phyloP scores from a whole-genome alignment of 37 sponge, comb jelly and placozoan genomes.

The Lycopodina hypogea region DNA sequence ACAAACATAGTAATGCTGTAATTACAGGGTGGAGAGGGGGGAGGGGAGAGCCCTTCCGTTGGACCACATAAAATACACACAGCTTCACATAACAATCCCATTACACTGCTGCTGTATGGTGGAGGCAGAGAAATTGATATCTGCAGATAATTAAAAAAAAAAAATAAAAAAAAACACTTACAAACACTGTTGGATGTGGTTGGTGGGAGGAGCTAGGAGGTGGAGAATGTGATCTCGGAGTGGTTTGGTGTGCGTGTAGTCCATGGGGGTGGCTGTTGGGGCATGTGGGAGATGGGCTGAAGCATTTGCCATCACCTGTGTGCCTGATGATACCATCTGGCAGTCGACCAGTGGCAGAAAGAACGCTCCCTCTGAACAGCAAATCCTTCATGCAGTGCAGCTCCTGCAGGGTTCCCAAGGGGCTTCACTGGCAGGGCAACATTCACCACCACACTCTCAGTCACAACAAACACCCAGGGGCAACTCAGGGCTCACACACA shows the following conservation, averaged over 20 bases:
- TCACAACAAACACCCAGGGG: neutral
- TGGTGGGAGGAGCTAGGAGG: slow-evolving; percentile 2
- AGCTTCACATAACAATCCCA: too few species aligned
- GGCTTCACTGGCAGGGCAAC: too few species aligned
- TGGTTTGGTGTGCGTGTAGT: neutral
- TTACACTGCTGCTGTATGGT: too few species aligned
- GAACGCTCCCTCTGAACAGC: slow-evolving; percentile 10
- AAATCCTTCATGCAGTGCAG: slow-evolving; percentile 40
- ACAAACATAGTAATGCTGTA: too few species aligned
- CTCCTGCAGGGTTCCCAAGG: slow-evolving; percentile 17
- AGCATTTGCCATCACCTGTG: neutral
- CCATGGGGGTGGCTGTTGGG: neutral
- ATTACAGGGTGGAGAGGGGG: too few species aligned
- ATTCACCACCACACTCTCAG: neutral
- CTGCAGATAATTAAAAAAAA: neutral
- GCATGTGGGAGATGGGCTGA: neutral
- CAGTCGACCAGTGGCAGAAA: neutral
- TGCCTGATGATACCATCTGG: neutral
- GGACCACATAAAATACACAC: too few species aligned
- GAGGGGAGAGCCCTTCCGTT: too few species aligned
- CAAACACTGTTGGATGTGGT: slow-evolving; percentile 56
- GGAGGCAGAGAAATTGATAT: neutral
- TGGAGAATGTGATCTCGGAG: neutral
- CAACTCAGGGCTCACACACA: neutral
- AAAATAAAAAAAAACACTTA: slow-evolving; percentile 30